Evolutionary conservation across 2,113 vertebrate genomes (phyloP).

Genomic region (Coptodon rendalli): DNA sequence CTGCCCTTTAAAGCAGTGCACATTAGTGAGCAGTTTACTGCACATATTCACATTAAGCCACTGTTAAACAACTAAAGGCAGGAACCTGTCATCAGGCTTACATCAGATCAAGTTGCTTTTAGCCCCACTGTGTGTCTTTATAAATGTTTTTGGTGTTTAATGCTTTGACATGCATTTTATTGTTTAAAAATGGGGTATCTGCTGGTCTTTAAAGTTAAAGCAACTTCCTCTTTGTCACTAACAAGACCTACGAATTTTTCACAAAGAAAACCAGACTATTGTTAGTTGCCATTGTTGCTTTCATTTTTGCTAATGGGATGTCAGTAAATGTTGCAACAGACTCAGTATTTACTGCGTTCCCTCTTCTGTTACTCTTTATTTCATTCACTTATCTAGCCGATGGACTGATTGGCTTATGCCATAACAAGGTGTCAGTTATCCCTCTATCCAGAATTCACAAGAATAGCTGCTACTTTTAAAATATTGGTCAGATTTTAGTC

Average conservation of each 20-base stretch:
- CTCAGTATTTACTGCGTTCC: background rate
- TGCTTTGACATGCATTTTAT: constrained; percentile 12
- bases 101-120: constrained; percentile 19
- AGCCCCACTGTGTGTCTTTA: background rate
- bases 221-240: background rate
- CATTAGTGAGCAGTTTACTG: background rate
- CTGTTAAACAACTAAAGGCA: background rate
- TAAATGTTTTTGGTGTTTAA: constrained; percentile 16
- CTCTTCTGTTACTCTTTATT: background rate
- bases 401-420: background rate
- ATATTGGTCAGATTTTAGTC: background rate
- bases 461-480: background rate
- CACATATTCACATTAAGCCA: background rate
- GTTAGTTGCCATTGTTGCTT: background rate
- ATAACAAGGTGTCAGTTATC: background rate
- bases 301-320: background rate
- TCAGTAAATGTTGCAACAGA: background rate
- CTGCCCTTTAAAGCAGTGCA: background rate
- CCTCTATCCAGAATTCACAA: background rate
- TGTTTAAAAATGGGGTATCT: constrained; percentile 2
- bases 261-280: background rate
- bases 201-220: background rate
- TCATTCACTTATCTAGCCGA: background rate
- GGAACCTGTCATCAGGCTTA: background rate
- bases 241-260: background rate